Evolutionary conservation across 2,888 invertebrate genomes (phyloP).

Genomic region (Cremastinae sp.): DNA sequence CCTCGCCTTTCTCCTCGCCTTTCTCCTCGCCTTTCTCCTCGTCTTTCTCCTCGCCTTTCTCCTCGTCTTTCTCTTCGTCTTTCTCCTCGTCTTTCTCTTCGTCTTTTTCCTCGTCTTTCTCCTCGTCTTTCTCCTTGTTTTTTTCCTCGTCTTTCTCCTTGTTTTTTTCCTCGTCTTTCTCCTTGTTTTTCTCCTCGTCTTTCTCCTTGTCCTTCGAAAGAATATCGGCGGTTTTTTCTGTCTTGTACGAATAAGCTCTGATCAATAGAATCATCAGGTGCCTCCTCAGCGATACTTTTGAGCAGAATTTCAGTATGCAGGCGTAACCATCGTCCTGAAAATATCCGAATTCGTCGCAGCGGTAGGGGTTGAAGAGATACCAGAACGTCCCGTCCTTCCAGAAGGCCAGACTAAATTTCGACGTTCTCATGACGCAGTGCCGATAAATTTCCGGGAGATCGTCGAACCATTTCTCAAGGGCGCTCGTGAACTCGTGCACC

Average conservation of each 20-base stretch:
- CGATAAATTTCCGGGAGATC: constrained; percentile 64
- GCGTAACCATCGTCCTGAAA: constrained; percentile 72
- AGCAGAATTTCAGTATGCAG: constrained; percentile 73
- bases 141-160: not conserved
- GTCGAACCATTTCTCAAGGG: constrained; percentile 72
- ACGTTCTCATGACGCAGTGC: constrained; percentile 73
- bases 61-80: too few relatives aligned
- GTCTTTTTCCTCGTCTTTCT: not conserved
- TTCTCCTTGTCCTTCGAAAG: not conserved
- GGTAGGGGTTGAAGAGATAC: constrained; percentile 76
- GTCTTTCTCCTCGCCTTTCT: not conserved
- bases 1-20: not conserved
- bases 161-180: not conserved
- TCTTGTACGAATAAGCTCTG: constrained; percentile 69
- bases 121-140: not conserved
- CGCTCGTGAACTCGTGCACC: constrained; percentile 63
- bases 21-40: not conserved
- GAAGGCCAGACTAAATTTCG: constrained; percentile 72
- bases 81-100: not conserved
- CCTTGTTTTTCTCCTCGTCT: too few relatives aligned
- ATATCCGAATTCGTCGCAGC: constrained; percentile 73
- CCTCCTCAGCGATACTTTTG: constrained; percentile 68
- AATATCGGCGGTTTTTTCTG: too few relatives aligned
- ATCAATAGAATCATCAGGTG: constrained; percentile 74
- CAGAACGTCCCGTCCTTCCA: constrained; percentile 75